phyloP scores from a whole-genome alignment of 2,113 vertebrate genomes.

The Rhinogobius similis region DNA sequence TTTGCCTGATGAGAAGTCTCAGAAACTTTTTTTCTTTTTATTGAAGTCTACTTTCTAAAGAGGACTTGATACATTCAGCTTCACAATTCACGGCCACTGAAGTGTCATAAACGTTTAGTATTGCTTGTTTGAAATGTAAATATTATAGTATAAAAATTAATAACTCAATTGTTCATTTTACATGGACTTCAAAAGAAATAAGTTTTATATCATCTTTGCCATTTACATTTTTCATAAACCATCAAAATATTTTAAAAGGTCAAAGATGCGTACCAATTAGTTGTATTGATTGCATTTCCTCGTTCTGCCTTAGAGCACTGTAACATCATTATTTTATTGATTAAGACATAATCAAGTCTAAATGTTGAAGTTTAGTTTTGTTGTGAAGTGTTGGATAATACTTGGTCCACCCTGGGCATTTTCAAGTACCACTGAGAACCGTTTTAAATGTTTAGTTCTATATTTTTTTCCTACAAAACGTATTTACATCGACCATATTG shows the following conservation, averaged over 20 bases:
- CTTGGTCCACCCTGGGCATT: not conserved
- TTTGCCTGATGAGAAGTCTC: too few relatives aligned
- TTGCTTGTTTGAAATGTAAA: constrained; percentile 12
- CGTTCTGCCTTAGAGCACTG: not conserved
- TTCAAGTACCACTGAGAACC: constrained; percentile 9
- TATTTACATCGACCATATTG: not conserved
- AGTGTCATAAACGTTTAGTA: not conserved
- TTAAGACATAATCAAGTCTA: not conserved
- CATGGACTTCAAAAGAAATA: not conserved
- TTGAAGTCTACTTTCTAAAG: not conserved
- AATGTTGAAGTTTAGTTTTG: not conserved
- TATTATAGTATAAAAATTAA: not conserved
- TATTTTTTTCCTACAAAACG: constrained; percentile 19
- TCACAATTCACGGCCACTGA: not conserved
- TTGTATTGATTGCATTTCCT: too few relatives aligned
- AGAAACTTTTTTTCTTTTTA: too few relatives aligned
- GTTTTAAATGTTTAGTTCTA: constrained; percentile 11
- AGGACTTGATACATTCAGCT: not conserved
- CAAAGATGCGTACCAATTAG: not conserved
- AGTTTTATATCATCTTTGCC: not conserved
- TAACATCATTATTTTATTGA: not conserved
- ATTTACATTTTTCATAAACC: constrained; percentile 11
- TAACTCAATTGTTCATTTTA: not conserved
- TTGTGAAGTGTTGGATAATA: not conserved
- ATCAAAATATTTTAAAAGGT: not conserved